phyloP scores from a whole-genome alignment of 1,140 invertebrate species.

The Neodiprion lecontei region DNA sequence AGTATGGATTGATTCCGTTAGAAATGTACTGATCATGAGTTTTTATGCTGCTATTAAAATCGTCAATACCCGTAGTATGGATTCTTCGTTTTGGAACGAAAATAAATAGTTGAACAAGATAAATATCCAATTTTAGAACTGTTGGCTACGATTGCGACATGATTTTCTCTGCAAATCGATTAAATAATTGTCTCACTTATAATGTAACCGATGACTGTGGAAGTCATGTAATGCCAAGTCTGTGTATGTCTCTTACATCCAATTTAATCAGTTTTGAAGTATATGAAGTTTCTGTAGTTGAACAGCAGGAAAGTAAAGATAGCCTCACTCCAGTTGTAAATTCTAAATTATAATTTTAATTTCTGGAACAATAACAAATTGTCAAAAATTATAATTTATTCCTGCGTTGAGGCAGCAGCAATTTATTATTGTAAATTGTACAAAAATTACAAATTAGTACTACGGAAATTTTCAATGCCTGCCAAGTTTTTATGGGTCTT shows the following conservation, averaged over 20 bases:
- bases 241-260: neutral
- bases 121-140: neutral
- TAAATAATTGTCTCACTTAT: neutral
- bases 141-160: neutral
- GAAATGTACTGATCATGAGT: neutral
- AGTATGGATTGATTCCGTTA: neutral
- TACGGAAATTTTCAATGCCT: slow-evolving; percentile 26
- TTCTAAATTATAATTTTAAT: neutral
- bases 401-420: neutral
- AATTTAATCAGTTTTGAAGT: neutral
- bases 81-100: neutral
- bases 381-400: neutral
- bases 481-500: slow-evolving; percentile 23
- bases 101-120: no score
- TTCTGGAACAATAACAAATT: neutral
- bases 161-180: neutral
- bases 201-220: neutral
- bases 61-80: neutral
- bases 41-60: neutral
- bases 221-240: neutral
- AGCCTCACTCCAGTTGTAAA: neutral
- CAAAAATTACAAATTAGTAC: neutral
- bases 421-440: neutral
- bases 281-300: neutral
- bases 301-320: neutral